Percentiles rank a stretch among this genome's conserved stretches.
Conservation (phyloP, 2,797 vertebrate genomes). For the Synanceia verrucosa region DNA sequence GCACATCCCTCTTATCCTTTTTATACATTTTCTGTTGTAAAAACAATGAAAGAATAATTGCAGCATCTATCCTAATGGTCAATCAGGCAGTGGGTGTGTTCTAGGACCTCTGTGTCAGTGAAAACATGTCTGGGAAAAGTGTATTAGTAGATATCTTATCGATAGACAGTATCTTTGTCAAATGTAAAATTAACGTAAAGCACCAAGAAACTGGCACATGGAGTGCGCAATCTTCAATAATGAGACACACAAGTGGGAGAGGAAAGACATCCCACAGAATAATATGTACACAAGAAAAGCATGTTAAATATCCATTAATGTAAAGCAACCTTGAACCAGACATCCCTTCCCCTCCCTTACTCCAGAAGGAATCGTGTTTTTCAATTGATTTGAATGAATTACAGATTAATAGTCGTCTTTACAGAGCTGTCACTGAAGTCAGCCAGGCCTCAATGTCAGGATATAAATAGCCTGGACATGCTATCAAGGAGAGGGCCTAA, state of each 20-base stretch:
- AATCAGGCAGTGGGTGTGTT: constrained; percentile 39
- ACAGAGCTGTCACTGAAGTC: constrained; percentile 64
- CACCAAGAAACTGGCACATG: not conserved
- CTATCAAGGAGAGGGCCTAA: constrained; percentile 63
- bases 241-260: not conserved
- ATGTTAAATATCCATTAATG: not conserved
- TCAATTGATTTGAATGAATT: constrained; percentile 24
- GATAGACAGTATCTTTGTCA: not conserved
- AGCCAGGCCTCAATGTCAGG: constrained; percentile 44
- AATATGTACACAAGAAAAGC: not conserved
- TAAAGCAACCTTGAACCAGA: not conserved
- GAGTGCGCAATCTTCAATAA: not conserved
- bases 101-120: constrained; percentile 53
- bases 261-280: not conserved
- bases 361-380: not conserved
- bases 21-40: constrained; percentile 23
- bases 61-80: constrained; percentile 40
- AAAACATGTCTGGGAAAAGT: constrained; percentile 39
- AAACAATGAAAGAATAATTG: constrained; percentile 20
- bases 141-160: not conserved
- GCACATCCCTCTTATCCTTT: not conserved
- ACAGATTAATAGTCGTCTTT: constrained; percentile 63
- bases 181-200: not conserved
- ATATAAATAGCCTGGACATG: constrained; percentile 72
- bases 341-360: not conserved